Conservation (phyloP, 2,797 vertebrate species). For the Parambassis ranga region DNA sequence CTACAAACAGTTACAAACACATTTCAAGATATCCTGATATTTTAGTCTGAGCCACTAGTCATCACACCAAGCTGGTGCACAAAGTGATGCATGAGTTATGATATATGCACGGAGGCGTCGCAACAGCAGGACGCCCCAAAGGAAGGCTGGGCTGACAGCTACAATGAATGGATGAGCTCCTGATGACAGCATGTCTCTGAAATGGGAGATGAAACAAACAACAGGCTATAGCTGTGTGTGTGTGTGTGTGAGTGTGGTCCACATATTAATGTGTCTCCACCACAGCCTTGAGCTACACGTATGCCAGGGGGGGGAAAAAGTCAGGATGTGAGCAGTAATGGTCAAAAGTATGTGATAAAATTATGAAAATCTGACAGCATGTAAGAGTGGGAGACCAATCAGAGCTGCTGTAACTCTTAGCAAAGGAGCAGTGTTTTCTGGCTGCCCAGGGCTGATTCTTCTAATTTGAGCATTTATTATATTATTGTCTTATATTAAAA, state of each 20-base stretch:
- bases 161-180: constrained; percentile 24
- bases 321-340: neutral
- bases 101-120: constrained; percentile 31
- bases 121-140: constrained; percentile 45
- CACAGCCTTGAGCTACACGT: neutral
- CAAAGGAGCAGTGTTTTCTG: too few relatives aligned
- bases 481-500: too few relatives aligned
- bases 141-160: constrained; percentile 34
- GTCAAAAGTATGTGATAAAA: too few relatives aligned
- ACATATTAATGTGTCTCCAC: constrained; percentile 10
- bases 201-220: constrained; percentile 32
- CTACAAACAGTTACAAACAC: too few relatives aligned
- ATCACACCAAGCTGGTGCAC: neutral
- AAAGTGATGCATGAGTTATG: constrained; percentile 27
- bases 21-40: constrained; percentile 18
- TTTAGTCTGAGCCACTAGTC: constrained; percentile 11
- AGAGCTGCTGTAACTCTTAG: too few relatives aligned
- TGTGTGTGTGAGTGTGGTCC: neutral
- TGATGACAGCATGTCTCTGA: constrained; percentile 41
- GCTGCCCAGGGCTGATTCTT: too few relatives aligned
- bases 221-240: neutral
- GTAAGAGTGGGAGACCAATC: too few relatives aligned
- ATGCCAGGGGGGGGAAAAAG: neutral
- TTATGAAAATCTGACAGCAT: too few relatives aligned
- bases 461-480: too few relatives aligned